These are phyloP conservation scores for Sigmodon hispidus DNA, from an alignment of 2,113 vertebrate species.

Conservation along the genomic window DNA sequence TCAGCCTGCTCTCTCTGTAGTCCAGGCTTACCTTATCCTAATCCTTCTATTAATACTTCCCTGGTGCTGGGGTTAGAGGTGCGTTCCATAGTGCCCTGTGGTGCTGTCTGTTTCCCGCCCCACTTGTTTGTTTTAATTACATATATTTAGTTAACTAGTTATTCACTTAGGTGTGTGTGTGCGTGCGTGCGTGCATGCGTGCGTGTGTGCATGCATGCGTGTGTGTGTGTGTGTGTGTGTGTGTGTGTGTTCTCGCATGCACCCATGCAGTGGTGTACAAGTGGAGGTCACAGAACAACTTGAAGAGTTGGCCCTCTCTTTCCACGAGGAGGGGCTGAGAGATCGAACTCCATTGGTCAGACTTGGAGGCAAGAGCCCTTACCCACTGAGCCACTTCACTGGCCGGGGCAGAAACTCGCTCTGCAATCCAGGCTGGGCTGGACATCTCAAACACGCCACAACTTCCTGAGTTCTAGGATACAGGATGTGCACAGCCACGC, in stretches of 20 bases:
- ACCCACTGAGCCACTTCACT: background rate
- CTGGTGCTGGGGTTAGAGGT: background rate
- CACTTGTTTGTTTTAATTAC: background rate
- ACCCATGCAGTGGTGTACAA: background rate
- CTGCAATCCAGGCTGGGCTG: background rate
- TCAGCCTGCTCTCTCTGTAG: background rate
- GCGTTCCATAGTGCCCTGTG: background rate
- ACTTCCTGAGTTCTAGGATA: background rate
- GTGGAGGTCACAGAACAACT: background rate
- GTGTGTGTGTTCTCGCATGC: accelerated
- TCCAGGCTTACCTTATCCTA: background rate
- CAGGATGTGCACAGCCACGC: background rate
- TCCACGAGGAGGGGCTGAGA: background rate
- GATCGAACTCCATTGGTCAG: background rate
- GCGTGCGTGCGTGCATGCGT: background rate
- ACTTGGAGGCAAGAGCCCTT: background rate
- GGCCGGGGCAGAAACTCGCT: background rate
- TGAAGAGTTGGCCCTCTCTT: background rate
- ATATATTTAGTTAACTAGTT: background rate
- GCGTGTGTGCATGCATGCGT: background rate
- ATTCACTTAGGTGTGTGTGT: background rate
- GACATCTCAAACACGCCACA: background rate
- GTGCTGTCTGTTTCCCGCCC: background rate
- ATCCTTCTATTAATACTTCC: background rate
- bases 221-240: background rate